Percentiles rank a stretch among this genome's conserved stretches.
Evolutionary conservation across 2,888 invertebrate genomes (phyloP).

Genomic region (Leptinotarsa rubiginosa): DNA sequence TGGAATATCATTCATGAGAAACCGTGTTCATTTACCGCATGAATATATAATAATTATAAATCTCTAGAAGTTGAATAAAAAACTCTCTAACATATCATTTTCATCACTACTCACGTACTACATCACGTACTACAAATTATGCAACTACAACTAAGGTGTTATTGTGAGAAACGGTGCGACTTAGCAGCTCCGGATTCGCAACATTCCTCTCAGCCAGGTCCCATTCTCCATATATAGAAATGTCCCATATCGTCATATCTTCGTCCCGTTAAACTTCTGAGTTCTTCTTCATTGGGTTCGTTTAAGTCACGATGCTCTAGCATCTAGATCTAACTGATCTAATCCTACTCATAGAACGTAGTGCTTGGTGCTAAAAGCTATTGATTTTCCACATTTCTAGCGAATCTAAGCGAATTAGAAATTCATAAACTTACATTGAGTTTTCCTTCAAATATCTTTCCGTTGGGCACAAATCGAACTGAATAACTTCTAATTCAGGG

Average conservation of each 20-base stretch:
- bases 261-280: no score
- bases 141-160: constrained; percentile 11
- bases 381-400: constrained; percentile 29
- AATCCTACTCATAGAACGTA: constrained; percentile 29
- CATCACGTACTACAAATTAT: neutral
- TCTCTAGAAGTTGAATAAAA: no score
- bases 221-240: neutral
- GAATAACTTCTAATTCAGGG: constrained; percentile 50
- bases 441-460: constrained; percentile 52
- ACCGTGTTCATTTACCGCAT: no score
- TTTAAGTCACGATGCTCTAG: constrained; percentile 15
- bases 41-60: no score
- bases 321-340: constrained; percentile 27
- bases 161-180: constrained; percentile 11
- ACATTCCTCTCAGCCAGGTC: neutral
- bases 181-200: neutral
- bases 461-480: constrained; percentile 51
- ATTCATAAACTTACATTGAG: constrained; percentile 55
- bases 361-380: constrained; percentile 48
- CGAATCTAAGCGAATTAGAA: constrained; percentile 12
- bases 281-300: neutral
- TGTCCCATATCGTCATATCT: neutral
- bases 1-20: no score
- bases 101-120: neutral
- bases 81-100: neutral